Base-by-base conservation (phyloP, 2,797 vertebrate genomes). In the Anguilla marmorata region DNA sequence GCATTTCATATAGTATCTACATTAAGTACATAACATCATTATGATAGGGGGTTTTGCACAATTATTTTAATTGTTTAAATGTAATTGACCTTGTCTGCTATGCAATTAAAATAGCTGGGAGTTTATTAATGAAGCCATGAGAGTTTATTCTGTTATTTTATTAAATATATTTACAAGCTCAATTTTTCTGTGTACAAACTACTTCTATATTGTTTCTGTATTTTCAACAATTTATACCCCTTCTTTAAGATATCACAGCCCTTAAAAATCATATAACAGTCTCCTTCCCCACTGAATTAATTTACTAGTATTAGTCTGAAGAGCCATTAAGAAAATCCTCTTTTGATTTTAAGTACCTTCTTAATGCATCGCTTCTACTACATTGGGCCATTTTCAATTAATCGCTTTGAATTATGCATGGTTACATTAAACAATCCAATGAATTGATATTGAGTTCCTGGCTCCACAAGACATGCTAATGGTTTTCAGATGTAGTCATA, bases 401-500 rank as follows among this genome's bases (percentile, higher is more conserved):
- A 96, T 96, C 92, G 93, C 92, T 90, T 90, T 95, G 91, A 94
- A 96, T 96, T 95, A 95, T 96, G 93, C 94, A 96, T 95, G 93
- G 93, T 95, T 95, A 94, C 95, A 96, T 96, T 96, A 95, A 95
- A 96, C 94, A 95, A 96, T 95, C 90, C 94, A 96, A 93, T 96
- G 94, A 94, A 95, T 93, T 95, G 93, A 95, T 95, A 96, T 94
- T 91, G 92, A 95, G 93, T 94, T 93, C 93, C 91, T 93, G 93
- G 93, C 94, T 94, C 92, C 14, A 92, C 92, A 92, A 90, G 90
- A 93, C 93, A 92, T 92, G 93, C 95, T 96, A 96, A 96, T 96
- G 94, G 94, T 92, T 93, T 93, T 95, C 91, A 95, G 95, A 96
- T 93, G 92, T 91, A 96, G 92, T 94, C 92, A 92, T 91, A 92